These are phyloP conservation scores for Lumbricus terrestris DNA, from an alignment of 2,888 invertebrate species.

Conservation along the genomic window DNA sequence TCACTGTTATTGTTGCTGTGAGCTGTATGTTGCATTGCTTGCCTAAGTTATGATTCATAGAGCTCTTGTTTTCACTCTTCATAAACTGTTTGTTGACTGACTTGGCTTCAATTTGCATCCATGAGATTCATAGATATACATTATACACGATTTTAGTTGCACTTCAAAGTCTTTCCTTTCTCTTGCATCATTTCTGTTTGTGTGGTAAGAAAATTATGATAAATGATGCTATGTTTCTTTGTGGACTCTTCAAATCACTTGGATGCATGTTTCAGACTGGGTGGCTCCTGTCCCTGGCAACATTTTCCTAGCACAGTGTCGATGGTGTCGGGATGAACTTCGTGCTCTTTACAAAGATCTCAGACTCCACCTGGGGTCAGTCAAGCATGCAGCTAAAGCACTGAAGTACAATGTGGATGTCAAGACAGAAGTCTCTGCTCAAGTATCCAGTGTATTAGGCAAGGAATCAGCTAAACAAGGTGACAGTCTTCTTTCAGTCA, in stretches of 20 bases:
- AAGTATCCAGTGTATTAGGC: background rate
- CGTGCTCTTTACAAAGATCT: background rate
- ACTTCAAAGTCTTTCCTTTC: background rate
- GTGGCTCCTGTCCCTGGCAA: background rate
- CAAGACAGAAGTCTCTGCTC: background rate
- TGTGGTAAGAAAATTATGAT: background rate
- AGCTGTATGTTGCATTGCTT: too few species aligned
- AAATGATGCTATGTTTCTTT: background rate
- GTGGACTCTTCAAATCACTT: background rate
- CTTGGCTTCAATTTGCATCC: too few species aligned
- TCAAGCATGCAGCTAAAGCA: background rate
- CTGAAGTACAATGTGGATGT: background rate
- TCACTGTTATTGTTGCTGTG: background rate
- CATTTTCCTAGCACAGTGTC: background rate
- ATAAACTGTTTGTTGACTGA: too few species aligned
- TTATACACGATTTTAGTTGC: too few species aligned
- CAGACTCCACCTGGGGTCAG: background rate
- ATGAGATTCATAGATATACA: too few species aligned
- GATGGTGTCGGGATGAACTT: background rate
- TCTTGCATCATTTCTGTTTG: background rate
- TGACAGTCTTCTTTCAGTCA: background rate
- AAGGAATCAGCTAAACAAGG: background rate
- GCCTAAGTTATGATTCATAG: too few species aligned
- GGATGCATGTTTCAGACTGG: background rate
- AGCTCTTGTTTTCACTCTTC: too few species aligned